Conservation (phyloP, 2,888 invertebrate species). For the Caenorhabditis wallacei region DNA sequence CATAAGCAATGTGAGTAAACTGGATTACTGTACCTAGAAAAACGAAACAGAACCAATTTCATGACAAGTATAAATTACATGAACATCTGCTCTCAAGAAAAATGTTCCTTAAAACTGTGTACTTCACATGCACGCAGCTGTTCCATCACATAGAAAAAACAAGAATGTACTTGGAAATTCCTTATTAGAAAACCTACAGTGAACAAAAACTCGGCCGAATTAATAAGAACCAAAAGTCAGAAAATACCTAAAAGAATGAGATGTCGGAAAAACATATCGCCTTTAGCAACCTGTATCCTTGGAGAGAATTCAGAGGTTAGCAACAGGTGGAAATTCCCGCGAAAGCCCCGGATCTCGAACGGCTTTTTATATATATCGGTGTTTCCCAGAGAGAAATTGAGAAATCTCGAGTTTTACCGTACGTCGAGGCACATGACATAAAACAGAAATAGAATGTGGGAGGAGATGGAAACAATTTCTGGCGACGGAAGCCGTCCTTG, state of each 20-base stretch:
- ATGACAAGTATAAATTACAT: too few relatives aligned
- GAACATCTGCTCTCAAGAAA: too few relatives aligned
- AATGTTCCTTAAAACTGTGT: neutral
- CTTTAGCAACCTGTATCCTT: constrained; percentile 44
- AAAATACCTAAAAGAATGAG: neutral
- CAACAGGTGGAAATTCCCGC: neutral
- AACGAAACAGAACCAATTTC: neutral
- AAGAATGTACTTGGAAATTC: too few relatives aligned
- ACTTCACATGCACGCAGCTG: neutral
- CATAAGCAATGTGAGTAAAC: too few relatives aligned
- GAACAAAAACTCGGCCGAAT: too few relatives aligned
- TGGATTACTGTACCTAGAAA: too few relatives aligned
- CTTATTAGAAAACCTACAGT: too few relatives aligned
- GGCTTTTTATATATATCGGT: neutral
- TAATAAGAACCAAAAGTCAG: too few relatives aligned
- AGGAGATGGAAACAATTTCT: neutral
- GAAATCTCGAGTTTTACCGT: constrained; percentile 4
- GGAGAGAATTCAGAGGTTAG: neutral
- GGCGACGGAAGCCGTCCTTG: too few relatives aligned
- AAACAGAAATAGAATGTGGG: neutral
- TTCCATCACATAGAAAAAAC: too few relatives aligned
- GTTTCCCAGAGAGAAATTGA: constrained; percentile 22
- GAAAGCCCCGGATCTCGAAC: neutral
- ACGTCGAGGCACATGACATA: neutral
- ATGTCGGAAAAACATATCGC: constrained; percentile 12